phyloP scores from a whole-genome alignment of 53 echinoderm and acorn worm species.

The Temnopleurus reevesii region DNA sequence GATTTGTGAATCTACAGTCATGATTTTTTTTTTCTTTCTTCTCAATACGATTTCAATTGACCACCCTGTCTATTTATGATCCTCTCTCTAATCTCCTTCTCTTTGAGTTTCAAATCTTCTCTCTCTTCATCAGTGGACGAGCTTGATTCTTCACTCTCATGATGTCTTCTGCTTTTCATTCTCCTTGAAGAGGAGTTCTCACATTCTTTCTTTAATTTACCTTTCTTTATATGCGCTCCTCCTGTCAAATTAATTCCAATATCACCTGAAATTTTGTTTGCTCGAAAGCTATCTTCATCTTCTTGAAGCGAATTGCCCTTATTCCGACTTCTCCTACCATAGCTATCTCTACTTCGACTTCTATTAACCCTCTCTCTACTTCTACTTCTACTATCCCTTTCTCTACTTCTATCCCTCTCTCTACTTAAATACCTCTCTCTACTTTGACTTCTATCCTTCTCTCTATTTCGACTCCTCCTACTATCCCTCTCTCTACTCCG shows the following conservation, averaged over 20 bases:
- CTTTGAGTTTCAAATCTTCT: neutral
- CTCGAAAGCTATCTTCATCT: neutral
- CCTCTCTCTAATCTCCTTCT: constrained; percentile 35
- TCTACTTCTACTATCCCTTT: neutral
- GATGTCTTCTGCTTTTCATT: neutral
- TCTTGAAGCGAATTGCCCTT: neutral
- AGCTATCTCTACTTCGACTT: too few species aligned
- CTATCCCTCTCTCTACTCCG: neutral
- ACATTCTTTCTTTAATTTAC: neutral
- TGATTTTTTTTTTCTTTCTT: too few species aligned
- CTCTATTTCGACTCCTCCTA: neutral
- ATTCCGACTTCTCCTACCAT: too few species aligned
- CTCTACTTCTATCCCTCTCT: neutral
- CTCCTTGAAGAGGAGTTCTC: neutral
- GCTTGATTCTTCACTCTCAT: neutral
- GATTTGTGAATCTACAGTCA: too few species aligned
- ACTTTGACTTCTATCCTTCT: neutral
- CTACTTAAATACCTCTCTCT: neutral
- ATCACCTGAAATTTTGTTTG: neutral
- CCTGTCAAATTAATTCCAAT: neutral
- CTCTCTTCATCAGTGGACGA: neutral
- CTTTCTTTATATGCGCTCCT: neutral
- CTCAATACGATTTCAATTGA: too few species aligned
- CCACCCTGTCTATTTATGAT: neutral
- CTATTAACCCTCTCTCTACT: too few species aligned